These are phyloP conservation scores for Onychostoma macrolepis DNA, from an alignment of 2,113 vertebrate genomes.

Conservation along the genomic window DNA sequence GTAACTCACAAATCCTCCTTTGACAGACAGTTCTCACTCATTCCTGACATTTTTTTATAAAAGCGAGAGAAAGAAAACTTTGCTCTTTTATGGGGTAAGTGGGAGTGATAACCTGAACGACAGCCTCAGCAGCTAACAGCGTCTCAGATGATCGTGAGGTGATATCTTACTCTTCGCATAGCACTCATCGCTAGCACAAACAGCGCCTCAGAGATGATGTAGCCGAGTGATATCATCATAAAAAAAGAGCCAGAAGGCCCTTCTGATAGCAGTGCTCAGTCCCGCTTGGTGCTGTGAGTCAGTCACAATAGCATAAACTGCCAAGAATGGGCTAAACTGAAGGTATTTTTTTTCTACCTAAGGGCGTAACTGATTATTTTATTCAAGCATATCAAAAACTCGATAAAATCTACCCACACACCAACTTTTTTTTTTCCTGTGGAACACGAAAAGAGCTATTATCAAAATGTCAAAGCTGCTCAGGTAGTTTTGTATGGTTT, in stretches of 20 bases:
- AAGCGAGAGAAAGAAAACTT: too few relatives aligned
- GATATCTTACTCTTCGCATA: constrained; percentile 4
- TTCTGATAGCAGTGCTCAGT: not conserved
- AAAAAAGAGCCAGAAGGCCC: constrained; percentile 1
- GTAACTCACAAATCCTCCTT: not conserved
- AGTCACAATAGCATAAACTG: not conserved
- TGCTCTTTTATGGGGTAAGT: not conserved
- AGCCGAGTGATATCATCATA: constrained; percentile 7
- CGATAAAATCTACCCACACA: not conserved
- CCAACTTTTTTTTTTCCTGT: not conserved
- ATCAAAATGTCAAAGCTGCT: not conserved
- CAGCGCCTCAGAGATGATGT: not conserved
- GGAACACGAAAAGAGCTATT: not conserved
- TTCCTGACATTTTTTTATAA: not conserved
- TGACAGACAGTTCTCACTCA: not conserved
- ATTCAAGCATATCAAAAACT: not conserved
- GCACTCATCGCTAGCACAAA: not conserved
- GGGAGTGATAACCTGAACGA: not conserved
- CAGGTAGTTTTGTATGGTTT: not conserved
- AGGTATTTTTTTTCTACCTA: not conserved
- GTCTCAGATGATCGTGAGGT: not conserved
- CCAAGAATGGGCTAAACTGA: not conserved
- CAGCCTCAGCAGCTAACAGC: not conserved
- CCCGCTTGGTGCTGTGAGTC: not conserved
- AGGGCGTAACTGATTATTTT: not conserved